These are phyloP conservation scores for Telenomus remus DNA, from an alignment of 1,140 invertebrate genomes.

Conservation along the genomic window DNA sequence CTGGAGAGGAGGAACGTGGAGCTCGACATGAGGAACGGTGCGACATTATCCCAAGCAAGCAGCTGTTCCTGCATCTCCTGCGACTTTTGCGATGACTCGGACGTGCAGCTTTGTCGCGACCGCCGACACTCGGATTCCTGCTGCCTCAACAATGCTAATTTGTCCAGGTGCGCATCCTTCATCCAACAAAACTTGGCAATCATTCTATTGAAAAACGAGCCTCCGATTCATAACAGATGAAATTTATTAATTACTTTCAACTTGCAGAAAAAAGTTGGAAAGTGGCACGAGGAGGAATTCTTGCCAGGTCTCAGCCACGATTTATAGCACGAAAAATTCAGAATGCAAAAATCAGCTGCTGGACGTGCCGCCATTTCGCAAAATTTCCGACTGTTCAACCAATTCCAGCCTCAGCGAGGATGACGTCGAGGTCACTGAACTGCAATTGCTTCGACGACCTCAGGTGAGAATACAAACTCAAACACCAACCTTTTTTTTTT, in stretches of 20 bases:
- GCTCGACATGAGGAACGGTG: slow-evolving; percentile 64
- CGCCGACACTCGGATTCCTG: slow-evolving; percentile 69
- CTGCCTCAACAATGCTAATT: slow-evolving; percentile 54
- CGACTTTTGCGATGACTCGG: slow-evolving; percentile 41
- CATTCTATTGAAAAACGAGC: no score
- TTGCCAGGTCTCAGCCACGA: slow-evolving; percentile 61
- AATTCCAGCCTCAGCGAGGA: slow-evolving; percentile 81
- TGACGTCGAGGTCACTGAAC: slow-evolving; percentile 77
- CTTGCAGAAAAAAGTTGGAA: slow-evolving; percentile 27
- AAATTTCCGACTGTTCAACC: slow-evolving; percentile 80
- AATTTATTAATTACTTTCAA: background rate
- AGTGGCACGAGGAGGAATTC: slow-evolving; percentile 63
- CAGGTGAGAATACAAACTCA: slow-evolving; percentile 69
- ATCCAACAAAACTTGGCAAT: no score
- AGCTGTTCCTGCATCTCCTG: slow-evolving; percentile 71
- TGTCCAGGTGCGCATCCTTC: slow-evolving; percentile 20
- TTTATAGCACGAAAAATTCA: slow-evolving; percentile 51
- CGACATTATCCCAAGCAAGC: slow-evolving; percentile 64
- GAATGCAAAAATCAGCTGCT: slow-evolving; percentile 62
- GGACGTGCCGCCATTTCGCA: slow-evolving; percentile 77
- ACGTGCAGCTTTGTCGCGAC: slow-evolving; percentile 59
- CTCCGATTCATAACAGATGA: background rate
- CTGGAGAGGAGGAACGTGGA: slow-evolving; percentile 67
- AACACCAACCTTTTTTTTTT: slow-evolving; percentile 49
- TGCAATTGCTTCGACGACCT: slow-evolving; percentile 65